phyloP scores from a whole-genome alignment of 2,113 vertebrate genomes.

The Alouatta palliata region DNA sequence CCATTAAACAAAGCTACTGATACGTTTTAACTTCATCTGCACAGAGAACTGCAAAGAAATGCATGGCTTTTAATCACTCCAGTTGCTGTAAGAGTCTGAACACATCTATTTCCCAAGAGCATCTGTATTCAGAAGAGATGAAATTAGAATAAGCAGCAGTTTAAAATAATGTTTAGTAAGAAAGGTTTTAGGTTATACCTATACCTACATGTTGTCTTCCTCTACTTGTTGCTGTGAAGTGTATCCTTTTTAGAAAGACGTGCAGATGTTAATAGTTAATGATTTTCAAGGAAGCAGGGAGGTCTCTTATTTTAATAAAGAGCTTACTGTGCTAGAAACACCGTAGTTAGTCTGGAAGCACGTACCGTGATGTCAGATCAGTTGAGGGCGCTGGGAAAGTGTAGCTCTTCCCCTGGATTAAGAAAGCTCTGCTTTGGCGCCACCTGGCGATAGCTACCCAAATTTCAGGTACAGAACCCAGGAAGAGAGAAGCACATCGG shows the following conservation, averaged over 20 bases:
- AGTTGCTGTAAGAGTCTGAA: not conserved
- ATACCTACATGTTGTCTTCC: not conserved
- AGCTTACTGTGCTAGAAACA: not conserved
- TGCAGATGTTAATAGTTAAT: not conserved
- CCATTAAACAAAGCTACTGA: not conserved
- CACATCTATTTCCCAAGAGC: not conserved
- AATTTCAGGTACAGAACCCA: not conserved
- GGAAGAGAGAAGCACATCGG: rapidly evolving
- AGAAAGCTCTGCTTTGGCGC: conserved; percentile 2
- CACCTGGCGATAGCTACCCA: conserved; percentile 43
- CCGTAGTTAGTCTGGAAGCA: rapidly evolving
- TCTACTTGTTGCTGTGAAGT: not conserved
- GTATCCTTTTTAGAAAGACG: not conserved
- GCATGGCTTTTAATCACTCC: not conserved
- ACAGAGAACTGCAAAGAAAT: not conserved
- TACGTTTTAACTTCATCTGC: not conserved
- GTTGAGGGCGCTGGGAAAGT: rapidly evolving
- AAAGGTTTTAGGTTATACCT: not conserved
- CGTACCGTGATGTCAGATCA: rapidly evolving
- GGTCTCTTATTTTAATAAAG: not conserved
- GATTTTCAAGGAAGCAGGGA: not conserved
- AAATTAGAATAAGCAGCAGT: not conserved
- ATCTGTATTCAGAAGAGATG: not conserved
- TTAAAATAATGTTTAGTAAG: not conserved
- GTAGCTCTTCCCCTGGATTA: rapidly evolving